Base-by-base conservation (phyloP, 2,113 vertebrate genomes). In the Cochlearius cochlearius region DNA sequence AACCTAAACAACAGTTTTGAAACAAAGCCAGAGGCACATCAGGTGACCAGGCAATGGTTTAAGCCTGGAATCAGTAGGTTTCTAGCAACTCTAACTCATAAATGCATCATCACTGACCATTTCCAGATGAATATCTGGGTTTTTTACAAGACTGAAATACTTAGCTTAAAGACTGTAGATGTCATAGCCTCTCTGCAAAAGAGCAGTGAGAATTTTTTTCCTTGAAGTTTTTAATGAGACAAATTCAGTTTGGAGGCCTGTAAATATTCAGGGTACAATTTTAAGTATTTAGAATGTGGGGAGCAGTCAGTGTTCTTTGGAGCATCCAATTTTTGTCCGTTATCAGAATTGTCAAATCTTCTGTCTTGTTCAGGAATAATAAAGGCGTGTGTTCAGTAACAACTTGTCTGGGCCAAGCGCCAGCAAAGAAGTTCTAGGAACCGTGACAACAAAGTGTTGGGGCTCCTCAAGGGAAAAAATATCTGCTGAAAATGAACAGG, bases 401-500 rank as follows among this genome's bases (percentile, higher is more conserved):
- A 79, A 58, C 32, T 90, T 68, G 83, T 75, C 93, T 58, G 32
- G 94, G 95, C 80, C 93, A 68, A 34, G 80, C 0, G 84, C 92
- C 93, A 94, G 90, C 25, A 22, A 45, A 55, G 59, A 30, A 67
- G 21, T 36, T 76, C 63, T 22, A 93, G 93, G 90, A 92, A 25
- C 56, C 1, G 50, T 81, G 92, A 81, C 78, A n/a, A 17, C 25
- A 6, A 75, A 76, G 63, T 78, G 43, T 62, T 94, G 76, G 86
- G 88, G 69, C 64, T 87, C 66, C 68, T 95, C 38, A 47, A 53
- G 83, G 87, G 77, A 49, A 69, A 93, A 86, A 74, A 77, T 72
- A 72, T 38, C 79, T 86, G 55, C 85, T 94, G 85, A 15, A 96
- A 95, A 86, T 66, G 85, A 94, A 67, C 41, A 41, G 36, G 43